Evolutionary conservation across 2,888 invertebrate species (phyloP).

Genomic region (Ashinkailepas kermadecensis): DNA sequence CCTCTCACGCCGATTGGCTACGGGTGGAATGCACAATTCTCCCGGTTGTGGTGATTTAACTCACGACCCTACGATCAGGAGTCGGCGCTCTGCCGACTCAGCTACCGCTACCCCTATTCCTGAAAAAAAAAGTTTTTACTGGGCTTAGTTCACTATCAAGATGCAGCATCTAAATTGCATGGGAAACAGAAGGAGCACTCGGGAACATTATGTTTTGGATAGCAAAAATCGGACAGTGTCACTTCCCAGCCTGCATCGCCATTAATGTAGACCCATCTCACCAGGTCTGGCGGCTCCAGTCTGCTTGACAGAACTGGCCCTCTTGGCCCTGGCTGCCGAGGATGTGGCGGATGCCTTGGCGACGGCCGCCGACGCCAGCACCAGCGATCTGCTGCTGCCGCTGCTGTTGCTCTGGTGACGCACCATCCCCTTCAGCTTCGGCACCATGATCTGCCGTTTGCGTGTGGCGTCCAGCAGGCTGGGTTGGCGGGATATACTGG

Average conservation of each 20-base stretch:
- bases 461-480: slow-evolving; percentile 6
- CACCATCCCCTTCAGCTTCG: neutral
- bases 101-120: too few relatives aligned
- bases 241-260: too few relatives aligned
- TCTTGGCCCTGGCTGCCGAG: neutral
- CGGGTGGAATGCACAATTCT: too few relatives aligned
- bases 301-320: too few relatives aligned
- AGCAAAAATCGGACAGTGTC: neutral
- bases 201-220: too few relatives aligned
- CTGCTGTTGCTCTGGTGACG: slow-evolving; percentile 11
- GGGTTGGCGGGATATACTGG: neutral
- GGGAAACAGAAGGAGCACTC: neutral
- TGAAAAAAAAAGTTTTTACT: too few relatives aligned
- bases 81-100: too few relatives aligned
- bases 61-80: too few relatives aligned
- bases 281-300: neutral
- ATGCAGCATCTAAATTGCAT: neutral
- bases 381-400: neutral
- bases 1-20: too few relatives aligned
- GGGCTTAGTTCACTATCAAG: too few relatives aligned
- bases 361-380: neutral
- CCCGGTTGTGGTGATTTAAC: too few relatives aligned
- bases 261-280: neutral
- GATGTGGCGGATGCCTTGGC: neutral
- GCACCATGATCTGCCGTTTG: slow-evolving; percentile 8